These are phyloP conservation scores for Chydorus sphaericus DNA, from an alignment of 2,888 invertebrate genomes.

Conservation along the genomic window DNA sequence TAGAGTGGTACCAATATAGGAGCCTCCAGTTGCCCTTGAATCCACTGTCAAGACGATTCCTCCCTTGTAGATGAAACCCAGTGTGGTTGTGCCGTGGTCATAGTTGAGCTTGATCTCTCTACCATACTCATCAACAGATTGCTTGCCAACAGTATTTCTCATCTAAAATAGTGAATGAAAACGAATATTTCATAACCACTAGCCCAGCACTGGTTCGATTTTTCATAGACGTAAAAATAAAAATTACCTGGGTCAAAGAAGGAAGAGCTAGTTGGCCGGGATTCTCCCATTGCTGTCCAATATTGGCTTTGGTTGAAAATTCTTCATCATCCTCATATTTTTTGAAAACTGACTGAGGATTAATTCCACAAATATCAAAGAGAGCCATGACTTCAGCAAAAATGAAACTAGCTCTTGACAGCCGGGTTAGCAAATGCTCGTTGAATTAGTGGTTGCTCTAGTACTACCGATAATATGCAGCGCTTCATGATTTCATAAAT, in stretches of 20 bases:
- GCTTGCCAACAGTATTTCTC: background rate
- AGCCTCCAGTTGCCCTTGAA: conserved; percentile 90
- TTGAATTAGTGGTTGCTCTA: too few relatives aligned
- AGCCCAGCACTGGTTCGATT: too few relatives aligned
- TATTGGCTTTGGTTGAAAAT: background rate
- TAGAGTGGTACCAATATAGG: conserved; percentile 57
- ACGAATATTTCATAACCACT: too few relatives aligned
- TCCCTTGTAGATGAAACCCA: conserved; percentile 92
- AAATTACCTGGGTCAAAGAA: background rate
- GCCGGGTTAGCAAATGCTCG: too few relatives aligned
- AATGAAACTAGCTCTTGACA: too few relatives aligned
- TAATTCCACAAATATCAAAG: conserved; percentile 1
- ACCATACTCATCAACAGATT: conserved; percentile 44
- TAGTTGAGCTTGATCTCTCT: conserved; percentile 74
- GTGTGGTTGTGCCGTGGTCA: conserved; percentile 93
- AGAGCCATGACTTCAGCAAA: conserved; percentile 1
- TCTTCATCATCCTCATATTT: background rate
- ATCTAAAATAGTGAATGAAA: background rate
- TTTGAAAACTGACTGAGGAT: background rate
- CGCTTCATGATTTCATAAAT: too few relatives aligned
- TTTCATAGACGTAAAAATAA: too few relatives aligned
- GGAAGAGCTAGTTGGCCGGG: background rate
- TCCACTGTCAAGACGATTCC: conserved; percentile 95
- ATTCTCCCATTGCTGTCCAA: too few relatives aligned
- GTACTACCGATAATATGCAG: too few relatives aligned